Percentiles rank a stretch among this genome's conserved stretches.
These are phyloP conservation scores for Benthochromis sp. DNA, from an alignment of 2,113 vertebrate genomes.

Conservation along the genomic window DNA sequence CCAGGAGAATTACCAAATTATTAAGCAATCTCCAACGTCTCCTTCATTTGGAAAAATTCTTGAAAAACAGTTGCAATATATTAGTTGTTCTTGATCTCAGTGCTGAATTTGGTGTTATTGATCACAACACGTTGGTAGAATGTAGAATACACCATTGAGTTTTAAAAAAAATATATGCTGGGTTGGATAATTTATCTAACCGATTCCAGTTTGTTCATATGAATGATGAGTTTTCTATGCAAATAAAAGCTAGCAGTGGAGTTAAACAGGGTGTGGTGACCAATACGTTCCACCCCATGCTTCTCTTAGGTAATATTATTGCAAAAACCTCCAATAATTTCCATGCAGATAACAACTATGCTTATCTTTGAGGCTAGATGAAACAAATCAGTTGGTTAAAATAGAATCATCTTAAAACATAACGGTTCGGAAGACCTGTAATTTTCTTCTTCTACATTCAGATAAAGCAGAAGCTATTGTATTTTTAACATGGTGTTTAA, in stretches of 20 bases:
- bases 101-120: neutral
- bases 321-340: neutral
- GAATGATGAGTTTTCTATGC: neutral
- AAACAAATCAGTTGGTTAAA: neutral
- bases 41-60: neutral
- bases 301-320: neutral
- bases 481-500: neutral
- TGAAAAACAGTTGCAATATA: neutral
- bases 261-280: neutral
- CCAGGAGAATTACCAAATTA: neutral
- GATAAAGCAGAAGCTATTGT: neutral
- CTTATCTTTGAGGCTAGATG: neutral
- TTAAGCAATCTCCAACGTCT: neutral
- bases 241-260: neutral
- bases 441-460: neutral
- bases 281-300: neutral
- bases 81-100: neutral
- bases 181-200: neutral
- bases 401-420: neutral
- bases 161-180: neutral
- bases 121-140: neutral
- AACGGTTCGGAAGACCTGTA: neutral
- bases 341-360: neutral
- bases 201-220: neutral
- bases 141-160: neutral